Evolutionary conservation across 2,888 invertebrate genomes (phyloP).

Genomic region (Allophyes oxyacanthae): DNA sequence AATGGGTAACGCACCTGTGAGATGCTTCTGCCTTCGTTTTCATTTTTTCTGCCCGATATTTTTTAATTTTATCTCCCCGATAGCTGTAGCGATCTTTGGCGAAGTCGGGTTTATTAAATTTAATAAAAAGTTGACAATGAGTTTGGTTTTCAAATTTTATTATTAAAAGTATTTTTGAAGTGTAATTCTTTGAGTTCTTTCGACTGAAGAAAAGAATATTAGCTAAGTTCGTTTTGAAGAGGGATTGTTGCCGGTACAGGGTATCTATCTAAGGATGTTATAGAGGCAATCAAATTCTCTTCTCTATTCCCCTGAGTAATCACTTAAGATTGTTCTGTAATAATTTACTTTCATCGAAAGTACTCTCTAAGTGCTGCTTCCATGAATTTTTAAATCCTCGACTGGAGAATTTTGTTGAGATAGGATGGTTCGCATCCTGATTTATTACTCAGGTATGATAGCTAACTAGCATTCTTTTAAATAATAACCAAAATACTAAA

Average conservation of each 20-base stretch:
- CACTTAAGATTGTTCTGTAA: slow-evolving; percentile 24
- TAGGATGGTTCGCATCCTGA: slow-evolving; percentile 3
- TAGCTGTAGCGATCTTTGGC: slow-evolving; percentile 27
- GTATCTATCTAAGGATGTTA: slow-evolving; percentile 2
- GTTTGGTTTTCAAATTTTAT: slow-evolving; percentile 33
- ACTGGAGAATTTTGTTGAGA: slow-evolving; percentile 27
- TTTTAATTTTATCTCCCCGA: slow-evolving; percentile 46
- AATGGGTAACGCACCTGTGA: slow-evolving; percentile 76
- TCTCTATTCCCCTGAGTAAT: slow-evolving; percentile 35
- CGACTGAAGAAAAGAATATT: slow-evolving; percentile 8
- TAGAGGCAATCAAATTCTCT: slow-evolving; percentile 37
- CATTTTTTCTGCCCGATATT: slow-evolving; percentile 50
- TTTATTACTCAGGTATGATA: too few species aligned
- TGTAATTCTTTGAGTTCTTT: slow-evolving; percentile 6
- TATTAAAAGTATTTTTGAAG: slow-evolving; percentile 27
- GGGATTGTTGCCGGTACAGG: slow-evolving; percentile 3
- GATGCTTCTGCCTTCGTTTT: slow-evolving; percentile 45
- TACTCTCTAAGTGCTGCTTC: slow-evolving; percentile 35
- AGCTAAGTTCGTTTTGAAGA: slow-evolving; percentile 16
- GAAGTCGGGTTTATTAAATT: slow-evolving; percentile 49
- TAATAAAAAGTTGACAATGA: slow-evolving; percentile 54
- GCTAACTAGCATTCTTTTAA: too few species aligned
- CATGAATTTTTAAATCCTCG: slow-evolving; percentile 43
- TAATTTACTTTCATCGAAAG: slow-evolving; percentile 43
- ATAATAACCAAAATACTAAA: too few species aligned